A percentile compares a stretch with the other conserved stretches of the same genome.
Conservation (phyloP, 2,113 vertebrate genomes). For the Panthera uncia region DNA sequence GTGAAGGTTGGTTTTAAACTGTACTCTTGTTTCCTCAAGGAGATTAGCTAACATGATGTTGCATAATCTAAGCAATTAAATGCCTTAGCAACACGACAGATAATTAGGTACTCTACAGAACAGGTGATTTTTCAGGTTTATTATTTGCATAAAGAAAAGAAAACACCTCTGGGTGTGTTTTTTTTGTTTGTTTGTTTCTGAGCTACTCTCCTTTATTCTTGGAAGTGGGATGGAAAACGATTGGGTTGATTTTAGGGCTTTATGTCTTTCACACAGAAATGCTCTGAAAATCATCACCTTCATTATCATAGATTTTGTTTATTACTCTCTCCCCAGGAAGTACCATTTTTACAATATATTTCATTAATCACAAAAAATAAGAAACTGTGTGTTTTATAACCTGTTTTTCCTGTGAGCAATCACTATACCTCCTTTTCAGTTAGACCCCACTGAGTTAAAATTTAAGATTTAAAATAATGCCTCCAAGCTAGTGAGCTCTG, state of each 20-base stretch:
- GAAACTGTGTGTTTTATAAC: neutral
- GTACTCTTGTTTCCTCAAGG: neutral
- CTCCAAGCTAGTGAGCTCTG: neutral
- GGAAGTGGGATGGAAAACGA: neutral
- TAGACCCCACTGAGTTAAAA: neutral
- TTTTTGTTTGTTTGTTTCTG: slow-evolving; percentile 27
- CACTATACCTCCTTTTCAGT: neutral
- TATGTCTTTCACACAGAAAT: neutral
- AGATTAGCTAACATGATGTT: neutral
- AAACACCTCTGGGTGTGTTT: neutral
- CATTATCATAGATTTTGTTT: slow-evolving; percentile 16
- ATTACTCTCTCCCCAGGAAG: slow-evolving; percentile 1
- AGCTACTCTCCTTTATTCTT: neutral
- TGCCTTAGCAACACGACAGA: neutral
- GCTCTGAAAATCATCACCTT: slow-evolving; percentile 32
- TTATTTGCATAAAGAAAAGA: neutral
- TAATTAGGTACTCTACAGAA: slow-evolving; percentile 46
- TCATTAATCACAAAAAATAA: slow-evolving; percentile 29
- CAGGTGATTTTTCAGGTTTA: slow-evolving; percentile 24
- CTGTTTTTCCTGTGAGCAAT: neutral
- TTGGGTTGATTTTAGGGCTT: neutral
- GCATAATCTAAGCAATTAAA: slow-evolving; percentile 45
- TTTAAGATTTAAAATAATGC: slow-evolving; percentile 23
- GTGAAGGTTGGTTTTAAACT: neutral
- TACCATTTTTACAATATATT: slow-evolving; percentile 33